Conservation (phyloP, 1,140 invertebrate genomes). For the Ctenoplectra terminalis region DNA sequence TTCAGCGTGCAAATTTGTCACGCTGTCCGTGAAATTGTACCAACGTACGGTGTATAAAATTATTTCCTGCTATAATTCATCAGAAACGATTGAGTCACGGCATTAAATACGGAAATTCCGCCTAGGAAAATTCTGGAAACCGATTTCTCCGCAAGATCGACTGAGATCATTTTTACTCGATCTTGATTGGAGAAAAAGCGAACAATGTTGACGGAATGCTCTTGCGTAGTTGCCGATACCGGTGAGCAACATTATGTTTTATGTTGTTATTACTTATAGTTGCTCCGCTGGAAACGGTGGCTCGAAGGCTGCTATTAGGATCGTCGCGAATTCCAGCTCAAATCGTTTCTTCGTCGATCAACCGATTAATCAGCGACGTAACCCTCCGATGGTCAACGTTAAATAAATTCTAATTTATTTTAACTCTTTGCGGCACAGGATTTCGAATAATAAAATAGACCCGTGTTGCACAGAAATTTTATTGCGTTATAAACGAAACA, state of each 20-base stretch:
- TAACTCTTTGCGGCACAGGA: no score
- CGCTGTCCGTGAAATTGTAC: background rate
- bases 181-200: background rate
- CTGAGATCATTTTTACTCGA: background rate
- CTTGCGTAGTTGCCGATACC: background rate
- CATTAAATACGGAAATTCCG: background rate
- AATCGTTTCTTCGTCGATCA: background rate
- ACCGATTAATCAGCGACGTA: background rate
- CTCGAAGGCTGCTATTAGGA: constrained; percentile 9
- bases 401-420: no score
- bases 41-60: no score
- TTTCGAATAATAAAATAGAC: no score
- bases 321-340: background rate
- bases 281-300: background rate
- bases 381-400: background rate
- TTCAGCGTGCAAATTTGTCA: no score
- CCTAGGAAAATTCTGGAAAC: background rate
- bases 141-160: background rate
- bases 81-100: background rate
- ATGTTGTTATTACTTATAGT: background rate
- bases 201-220: background rate
- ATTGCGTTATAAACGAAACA: no score
- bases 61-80: background rate
- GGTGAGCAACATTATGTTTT: constrained; percentile 8
- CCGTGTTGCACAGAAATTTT: no score